Evolutionary conservation across 64 coral and sea anemone species (phyloP).

Genomic region (Cladopsammia gracilis): DNA sequence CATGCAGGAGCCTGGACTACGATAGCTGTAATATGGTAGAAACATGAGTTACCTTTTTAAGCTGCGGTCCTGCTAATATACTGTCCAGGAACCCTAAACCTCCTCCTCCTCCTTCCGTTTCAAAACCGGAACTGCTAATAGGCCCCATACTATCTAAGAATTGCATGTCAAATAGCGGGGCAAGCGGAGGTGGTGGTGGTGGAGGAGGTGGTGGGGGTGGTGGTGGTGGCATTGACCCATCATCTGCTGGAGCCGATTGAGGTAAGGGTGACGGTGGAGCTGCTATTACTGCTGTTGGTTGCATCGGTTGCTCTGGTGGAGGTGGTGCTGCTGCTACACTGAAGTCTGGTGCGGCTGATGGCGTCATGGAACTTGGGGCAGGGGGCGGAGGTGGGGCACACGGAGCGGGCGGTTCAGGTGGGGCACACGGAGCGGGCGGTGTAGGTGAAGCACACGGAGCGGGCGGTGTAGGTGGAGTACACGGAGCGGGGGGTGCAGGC

Average conservation of each 20-base stretch:
- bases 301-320: neutral
- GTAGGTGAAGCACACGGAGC: neutral
- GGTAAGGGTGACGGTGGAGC: neutral
- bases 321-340: neutral
- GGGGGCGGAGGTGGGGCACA: neutral
- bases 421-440: neutral
- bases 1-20: too few relatives aligned
- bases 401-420: neutral
- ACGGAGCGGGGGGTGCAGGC: neutral
- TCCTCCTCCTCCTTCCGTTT: neutral
- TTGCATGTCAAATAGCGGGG: constrained; percentile 32
- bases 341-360: neutral
- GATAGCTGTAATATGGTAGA: neutral
- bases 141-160: neutral
- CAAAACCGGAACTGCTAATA: neutral
- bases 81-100: constrained; percentile 35
- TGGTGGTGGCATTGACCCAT: constrained; percentile 1
- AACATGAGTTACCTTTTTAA: constrained; percentile 51
- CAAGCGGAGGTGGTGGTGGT: neutral
- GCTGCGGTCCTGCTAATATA: constrained; percentile 62
- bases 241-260: neutral
- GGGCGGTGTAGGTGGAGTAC: neutral
- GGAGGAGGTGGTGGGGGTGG: neutral
- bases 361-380: neutral
- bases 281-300: neutral